These are phyloP conservation scores for Phocides pigmalion DNA, from an alignment of 1,140 invertebrate genomes.

Conservation along the genomic window DNA sequence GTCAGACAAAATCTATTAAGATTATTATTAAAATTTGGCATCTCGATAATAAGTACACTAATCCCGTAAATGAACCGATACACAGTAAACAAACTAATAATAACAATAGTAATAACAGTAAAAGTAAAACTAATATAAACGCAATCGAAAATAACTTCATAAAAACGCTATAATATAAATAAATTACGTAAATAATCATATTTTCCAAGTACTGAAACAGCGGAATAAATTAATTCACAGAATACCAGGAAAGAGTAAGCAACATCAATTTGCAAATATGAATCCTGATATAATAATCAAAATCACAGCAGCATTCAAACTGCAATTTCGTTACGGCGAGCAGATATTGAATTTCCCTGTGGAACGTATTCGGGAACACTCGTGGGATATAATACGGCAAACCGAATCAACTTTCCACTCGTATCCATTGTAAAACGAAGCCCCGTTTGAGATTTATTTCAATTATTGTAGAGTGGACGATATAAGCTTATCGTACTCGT, in stretches of 20 bases:
- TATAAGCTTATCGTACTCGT: slow-evolving; percentile 5
- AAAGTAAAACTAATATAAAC: too few species aligned
- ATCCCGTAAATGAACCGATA: too few species aligned
- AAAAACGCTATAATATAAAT: too few species aligned
- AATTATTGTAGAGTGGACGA: slow-evolving; percentile 18
- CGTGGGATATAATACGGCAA: slow-evolving; percentile 58
- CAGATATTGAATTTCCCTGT: slow-evolving; percentile 69
- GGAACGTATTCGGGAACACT: slow-evolving; percentile 56
- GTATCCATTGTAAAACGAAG: slow-evolving; percentile 48
- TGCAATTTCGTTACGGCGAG: slow-evolving; percentile 75
- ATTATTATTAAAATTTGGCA: too few species aligned
- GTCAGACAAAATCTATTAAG: too few species aligned
- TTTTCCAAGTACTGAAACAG: not conserved
- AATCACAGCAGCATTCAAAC: slow-evolving; percentile 76
- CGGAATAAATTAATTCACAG: slow-evolving; percentile 34
- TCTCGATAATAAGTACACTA: too few species aligned
- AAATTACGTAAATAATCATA: too few species aligned
- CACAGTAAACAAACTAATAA: too few species aligned
- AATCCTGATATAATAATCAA: slow-evolving; percentile 74
- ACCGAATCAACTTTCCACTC: slow-evolving; percentile 68
- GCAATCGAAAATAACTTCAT: too few species aligned
- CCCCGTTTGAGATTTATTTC: slow-evolving; percentile 50
- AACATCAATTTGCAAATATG: slow-evolving; percentile 70
- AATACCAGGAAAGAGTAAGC: slow-evolving; percentile 25
- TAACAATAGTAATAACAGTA: too few species aligned